A percentile compares a stretch with the other conserved stretches of the same genome.
phyloP scores from a whole-genome alignment of 1,140 invertebrate genomes.

The Trypoxylus dichotomus region DNA sequence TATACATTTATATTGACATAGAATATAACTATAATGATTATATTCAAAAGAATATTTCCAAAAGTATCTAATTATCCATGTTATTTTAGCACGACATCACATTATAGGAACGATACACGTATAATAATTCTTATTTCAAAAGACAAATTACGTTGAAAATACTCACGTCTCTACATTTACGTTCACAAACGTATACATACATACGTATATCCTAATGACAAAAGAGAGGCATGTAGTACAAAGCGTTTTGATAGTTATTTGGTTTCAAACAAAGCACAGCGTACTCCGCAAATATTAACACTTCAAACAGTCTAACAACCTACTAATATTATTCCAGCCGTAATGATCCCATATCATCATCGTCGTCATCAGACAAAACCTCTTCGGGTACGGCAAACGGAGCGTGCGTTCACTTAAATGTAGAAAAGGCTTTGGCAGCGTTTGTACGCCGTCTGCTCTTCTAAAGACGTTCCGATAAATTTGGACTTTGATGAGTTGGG shows the following conservation, averaged over 20 bases:
- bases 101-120: too few species aligned
- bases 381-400: neutral
- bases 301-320: slow-evolving; percentile 27
- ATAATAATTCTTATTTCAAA: neutral
- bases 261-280: slow-evolving; percentile 21
- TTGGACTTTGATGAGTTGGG: neutral
- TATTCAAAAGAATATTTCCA: too few species aligned
- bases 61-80: too few species aligned
- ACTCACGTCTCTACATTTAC: neutral
- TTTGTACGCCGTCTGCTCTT: neutral
- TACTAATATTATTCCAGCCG: slow-evolving; percentile 24
- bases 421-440: neutral
- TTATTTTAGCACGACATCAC: too few species aligned
- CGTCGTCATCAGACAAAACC: neutral
- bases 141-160: neutral
- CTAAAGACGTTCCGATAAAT: neutral
- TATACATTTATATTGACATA: too few species aligned
- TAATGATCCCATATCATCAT: neutral
- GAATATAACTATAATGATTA: too few species aligned
- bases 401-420: neutral
- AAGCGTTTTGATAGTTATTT: slow-evolving; percentile 18
- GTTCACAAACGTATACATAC: neutral
- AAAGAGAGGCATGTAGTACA: neutral
- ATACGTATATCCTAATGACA: neutral
- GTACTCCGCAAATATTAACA: slow-evolving; percentile 18